Evolutionary conservation across 30 jellyfish, hydroid and myxozoan genomes (phyloP).

Genomic region (Rhopilema esculentum): DNA sequence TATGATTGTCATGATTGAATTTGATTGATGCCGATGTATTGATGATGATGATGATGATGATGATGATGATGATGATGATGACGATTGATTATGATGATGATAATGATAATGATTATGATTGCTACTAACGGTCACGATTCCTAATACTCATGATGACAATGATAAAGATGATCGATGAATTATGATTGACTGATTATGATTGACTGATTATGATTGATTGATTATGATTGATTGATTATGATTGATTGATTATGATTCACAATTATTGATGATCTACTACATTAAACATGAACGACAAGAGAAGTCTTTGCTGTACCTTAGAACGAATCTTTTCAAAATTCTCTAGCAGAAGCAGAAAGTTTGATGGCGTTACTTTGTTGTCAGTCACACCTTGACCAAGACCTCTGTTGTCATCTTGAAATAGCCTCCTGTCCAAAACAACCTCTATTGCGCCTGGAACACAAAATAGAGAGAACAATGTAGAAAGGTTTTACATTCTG

Average conservation of each 20-base stretch:
- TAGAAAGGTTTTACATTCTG: too few species aligned
- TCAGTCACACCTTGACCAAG: slow-evolving; percentile 96
- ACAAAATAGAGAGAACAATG: too few species aligned
- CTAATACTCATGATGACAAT: not conserved
- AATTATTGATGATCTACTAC: too few species aligned
- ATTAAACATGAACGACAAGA: too few species aligned
- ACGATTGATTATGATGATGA: not conserved
- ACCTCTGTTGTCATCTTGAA: slow-evolving; percentile 98
- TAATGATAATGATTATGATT: too few species aligned
- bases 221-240: not conserved
- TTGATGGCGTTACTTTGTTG: slow-evolving; percentile 87
- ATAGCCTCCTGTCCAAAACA: slow-evolving; percentile 86
- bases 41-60: not conserved
- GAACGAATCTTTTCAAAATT: slow-evolving; percentile 33
- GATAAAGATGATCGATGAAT: not conserved
- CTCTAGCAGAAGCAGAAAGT: slow-evolving; percentile 77
- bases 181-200: not conserved
- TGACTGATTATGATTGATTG: not conserved
- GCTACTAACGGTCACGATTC: too few species aligned
- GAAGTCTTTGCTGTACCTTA: not conserved
- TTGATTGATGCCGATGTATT: not conserved
- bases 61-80: not conserved
- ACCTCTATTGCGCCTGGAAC: slow-evolving; percentile 72
- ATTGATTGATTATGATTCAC: too few species aligned
- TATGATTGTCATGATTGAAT: not conserved